Base-by-base conservation (phyloP, 2,797 vertebrate genomes). In the Paguma larvata region DNA sequence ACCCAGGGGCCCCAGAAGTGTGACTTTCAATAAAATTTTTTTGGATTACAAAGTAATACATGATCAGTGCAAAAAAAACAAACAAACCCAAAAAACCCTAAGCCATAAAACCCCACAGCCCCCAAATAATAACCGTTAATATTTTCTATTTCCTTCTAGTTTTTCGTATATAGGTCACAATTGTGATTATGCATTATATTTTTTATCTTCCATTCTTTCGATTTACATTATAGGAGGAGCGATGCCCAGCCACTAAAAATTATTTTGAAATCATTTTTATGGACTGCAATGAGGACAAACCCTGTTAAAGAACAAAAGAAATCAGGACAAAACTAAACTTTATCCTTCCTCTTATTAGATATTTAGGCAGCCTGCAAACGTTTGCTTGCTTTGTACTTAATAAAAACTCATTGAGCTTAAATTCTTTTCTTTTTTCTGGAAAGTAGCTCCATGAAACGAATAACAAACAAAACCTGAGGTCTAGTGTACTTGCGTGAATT, bases 361-460 rank as follows among this genome's bases (percentile, higher is more conserved):
- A 91, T 78, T 89, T 83, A 70, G n/a, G 41, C 5, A 83, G 78
- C n/a, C 23, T 89, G 2, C 62, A 95, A 96, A 91, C 72, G 16
- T 56, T 79, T 88, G 11, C 56, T 77, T 96, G 38, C 6, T 89
- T 94, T 77, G 34, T 89, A 85, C 4, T 80, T 91, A 93, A 62
- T 48, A 72, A 96, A 95, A 94, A 85, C 4, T 44, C 21, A 79
- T 3, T 51, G 19, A 1, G 56, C 79, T 96, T 94, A 93, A 56
- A 85, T 88, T 85, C 8, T 90, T 79, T 92, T 46, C 13, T 27
- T 73, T 53, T 90, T 83, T 44, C 48, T 70, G 19, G 2, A 41
- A 97, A 91, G 85, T 79, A 95, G n/a, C 16, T 92, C 53, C 56
- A 91, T 75, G 95, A 96, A 95, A 62, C 46, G 89, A 88, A 44